phyloP scores from a whole-genome alignment of 2,888 invertebrate genomes.

The Cheiracanthium punctorium region DNA sequence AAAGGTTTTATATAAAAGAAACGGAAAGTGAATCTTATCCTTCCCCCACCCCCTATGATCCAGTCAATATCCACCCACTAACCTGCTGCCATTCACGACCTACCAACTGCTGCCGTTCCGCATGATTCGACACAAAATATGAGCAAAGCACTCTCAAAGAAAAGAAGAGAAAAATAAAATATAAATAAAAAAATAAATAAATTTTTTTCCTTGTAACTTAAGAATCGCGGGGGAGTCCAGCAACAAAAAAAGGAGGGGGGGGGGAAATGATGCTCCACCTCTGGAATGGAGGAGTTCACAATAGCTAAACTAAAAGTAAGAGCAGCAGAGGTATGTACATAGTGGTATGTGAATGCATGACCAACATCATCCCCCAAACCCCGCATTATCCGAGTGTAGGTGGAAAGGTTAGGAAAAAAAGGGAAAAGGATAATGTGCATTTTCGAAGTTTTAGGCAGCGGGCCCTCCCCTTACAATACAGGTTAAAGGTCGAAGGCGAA shows the following conservation, averaged over 20 bases:
- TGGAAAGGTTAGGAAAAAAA: conserved; percentile 7
- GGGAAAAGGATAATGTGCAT: background rate
- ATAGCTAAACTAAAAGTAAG: conserved; percentile 11
- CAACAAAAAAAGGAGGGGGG: no score
- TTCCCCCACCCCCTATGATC: no score
- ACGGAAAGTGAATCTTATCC: no score
- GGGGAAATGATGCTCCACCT: background rate
- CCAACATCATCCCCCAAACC: background rate
- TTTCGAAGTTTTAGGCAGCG: no score
- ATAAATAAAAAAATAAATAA: no score
- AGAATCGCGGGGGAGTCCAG: conserved; percentile 36
- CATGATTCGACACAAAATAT: background rate
- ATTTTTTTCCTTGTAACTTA: background rate
- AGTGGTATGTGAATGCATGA: conserved; percentile 2
- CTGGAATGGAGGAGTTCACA: background rate
- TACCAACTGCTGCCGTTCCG: background rate
- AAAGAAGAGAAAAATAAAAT: background rate
- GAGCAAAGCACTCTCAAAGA: background rate
- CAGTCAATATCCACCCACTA: no score
- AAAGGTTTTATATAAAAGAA: no score
- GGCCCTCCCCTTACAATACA: no score
- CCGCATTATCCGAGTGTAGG: conserved; percentile 11
- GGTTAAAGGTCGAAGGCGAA: no score
- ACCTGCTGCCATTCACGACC: no score
- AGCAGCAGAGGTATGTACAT: conserved; percentile 29